Base-by-base conservation (phyloP, 2,113 vertebrate species). In the Ochotona curzoniae region DNA sequence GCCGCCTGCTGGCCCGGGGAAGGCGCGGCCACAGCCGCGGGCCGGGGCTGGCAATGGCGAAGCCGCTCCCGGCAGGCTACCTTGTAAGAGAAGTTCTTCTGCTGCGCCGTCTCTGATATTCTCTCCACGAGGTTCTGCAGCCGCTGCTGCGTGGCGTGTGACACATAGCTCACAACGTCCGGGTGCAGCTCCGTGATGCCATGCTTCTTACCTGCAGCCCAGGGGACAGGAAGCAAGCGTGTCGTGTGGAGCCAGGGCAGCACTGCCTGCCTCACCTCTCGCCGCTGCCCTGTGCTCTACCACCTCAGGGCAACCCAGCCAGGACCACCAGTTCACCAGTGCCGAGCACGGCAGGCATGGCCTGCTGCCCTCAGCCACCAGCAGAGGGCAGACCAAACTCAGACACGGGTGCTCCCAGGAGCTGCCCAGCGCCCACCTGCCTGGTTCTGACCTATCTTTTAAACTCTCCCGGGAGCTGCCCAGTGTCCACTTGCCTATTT, bases 101-200 rank as follows among this genome's bases (percentile, higher is more conserved):
- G 99, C 97, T 99, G 99, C 82, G 99, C 99, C 5, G 98, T 98
- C 89, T 99, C 98, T 0, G 99, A 99, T 95, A 99, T 98, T 57
- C 99, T 99, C 94, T 99, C 99, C 90, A 99, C 98, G 8, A 99
- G 97, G 97, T 98, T 98, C 97, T 98, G 99, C 91, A 99, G 98
- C 89, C 99, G 98, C 82, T 99, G 99, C 93, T 99, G 99, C 3
- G 99, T 98, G 60, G 99, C 99, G 0, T 99, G 98, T 3, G 99
- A 99, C 81, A 99, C 98, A 0, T 98, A 99, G 91, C 98, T 99
- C 96, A 99, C 98, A 83, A 99, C 99, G 18, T 99, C 99, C 0
- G 98, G 98, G 74, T 99, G 98, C 70, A 99, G 96, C 92, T 99
- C 99, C 13, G 98, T 99, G 84, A 99, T 98, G 85, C 99, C 99